phyloP scores from a whole-genome alignment of 2,888 invertebrate genomes.

The Drosophila affinis region DNA sequence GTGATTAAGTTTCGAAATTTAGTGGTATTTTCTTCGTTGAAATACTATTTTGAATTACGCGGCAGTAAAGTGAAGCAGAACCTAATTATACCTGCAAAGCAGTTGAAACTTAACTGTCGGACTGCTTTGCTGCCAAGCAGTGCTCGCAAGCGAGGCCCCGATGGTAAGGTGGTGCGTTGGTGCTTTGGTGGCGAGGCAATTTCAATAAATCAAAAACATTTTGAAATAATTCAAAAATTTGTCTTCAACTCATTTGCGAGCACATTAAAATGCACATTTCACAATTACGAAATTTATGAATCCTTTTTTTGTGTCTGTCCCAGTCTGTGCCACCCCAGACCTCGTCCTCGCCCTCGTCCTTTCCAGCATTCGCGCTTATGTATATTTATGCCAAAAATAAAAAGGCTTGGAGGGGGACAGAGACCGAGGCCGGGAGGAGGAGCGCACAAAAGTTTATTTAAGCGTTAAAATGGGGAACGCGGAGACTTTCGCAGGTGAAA shows the following conservation, averaged over 20 bases:
- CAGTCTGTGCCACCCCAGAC: not conserved
- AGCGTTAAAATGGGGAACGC: slow-evolving; percentile 56
- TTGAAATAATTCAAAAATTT: slow-evolving; percentile 55
- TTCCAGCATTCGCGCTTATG: slow-evolving; percentile 40
- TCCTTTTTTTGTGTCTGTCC: slow-evolving; percentile 45
- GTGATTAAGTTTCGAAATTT: slow-evolving; percentile 70
- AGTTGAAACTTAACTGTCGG: too few species aligned
- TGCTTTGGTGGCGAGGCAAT: slow-evolving; percentile 14
- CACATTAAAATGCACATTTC: slow-evolving; percentile 68
- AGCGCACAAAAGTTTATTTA: slow-evolving; percentile 57
- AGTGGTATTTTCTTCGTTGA: slow-evolving; percentile 23
- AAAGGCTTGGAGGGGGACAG: not conserved
- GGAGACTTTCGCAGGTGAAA: slow-evolving; percentile 63
- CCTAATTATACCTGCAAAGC: not conserved
- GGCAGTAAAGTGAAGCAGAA: not conserved
- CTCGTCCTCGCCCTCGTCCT: slow-evolving; percentile 5
- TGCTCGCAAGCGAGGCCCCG: not conserved
- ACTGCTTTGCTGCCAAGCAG: slow-evolving; percentile 34
- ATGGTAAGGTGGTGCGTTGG: not conserved
- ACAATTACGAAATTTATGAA: slow-evolving; percentile 70
- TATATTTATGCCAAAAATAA: slow-evolving; percentile 42
- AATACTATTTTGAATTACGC: slow-evolving; percentile 1
- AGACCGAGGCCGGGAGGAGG: not conserved
- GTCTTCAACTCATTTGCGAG: slow-evolving; percentile 55
- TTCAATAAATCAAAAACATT: slow-evolving; percentile 59